Evolutionary conservation across 2,797 vertebrate genomes (phyloP).

Genomic region (Thamnophis elegans): DNA sequence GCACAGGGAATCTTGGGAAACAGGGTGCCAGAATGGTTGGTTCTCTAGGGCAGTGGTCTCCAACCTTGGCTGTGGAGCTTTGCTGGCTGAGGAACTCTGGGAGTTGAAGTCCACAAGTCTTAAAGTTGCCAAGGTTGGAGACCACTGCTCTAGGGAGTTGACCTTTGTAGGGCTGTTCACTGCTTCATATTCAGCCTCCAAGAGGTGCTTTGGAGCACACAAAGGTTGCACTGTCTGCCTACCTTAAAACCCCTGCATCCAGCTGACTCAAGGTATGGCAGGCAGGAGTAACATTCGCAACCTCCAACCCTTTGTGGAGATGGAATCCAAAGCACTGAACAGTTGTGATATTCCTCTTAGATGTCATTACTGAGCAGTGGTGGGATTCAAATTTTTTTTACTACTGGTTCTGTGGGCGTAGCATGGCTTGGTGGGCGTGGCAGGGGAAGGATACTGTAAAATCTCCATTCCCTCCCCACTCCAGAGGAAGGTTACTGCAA

Average conservation of each 20-base stretch:
- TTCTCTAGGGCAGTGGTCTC: background rate
- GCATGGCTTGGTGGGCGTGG: too few relatives aligned
- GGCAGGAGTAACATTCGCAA: background rate
- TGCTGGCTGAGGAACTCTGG: too few relatives aligned
- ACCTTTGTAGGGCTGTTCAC: background rate
- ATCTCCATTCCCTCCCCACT: too few relatives aligned
- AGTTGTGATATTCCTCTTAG: background rate
- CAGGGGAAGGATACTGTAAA: too few relatives aligned
- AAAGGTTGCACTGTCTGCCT: background rate
- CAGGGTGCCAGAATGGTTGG: background rate
- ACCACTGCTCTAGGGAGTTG: too few relatives aligned
- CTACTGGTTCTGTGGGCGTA: too few relatives aligned
- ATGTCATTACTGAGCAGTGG: background rate
- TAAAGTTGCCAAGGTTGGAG: too few relatives aligned
- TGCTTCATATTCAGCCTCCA: background rate
- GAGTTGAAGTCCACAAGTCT: too few relatives aligned
- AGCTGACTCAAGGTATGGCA: background rate
- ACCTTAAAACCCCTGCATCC: background rate
- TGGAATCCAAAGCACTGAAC: background rate
- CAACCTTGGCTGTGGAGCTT: too few relatives aligned
- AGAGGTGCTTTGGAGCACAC: background rate
- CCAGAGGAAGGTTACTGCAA: too few relatives aligned
- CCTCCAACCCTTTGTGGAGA: background rate
- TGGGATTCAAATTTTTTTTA: too few relatives aligned
- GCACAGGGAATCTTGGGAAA: background rate